Conservation (phyloP, 2,888 invertebrate genomes). For the Andrena praecox region DNA sequence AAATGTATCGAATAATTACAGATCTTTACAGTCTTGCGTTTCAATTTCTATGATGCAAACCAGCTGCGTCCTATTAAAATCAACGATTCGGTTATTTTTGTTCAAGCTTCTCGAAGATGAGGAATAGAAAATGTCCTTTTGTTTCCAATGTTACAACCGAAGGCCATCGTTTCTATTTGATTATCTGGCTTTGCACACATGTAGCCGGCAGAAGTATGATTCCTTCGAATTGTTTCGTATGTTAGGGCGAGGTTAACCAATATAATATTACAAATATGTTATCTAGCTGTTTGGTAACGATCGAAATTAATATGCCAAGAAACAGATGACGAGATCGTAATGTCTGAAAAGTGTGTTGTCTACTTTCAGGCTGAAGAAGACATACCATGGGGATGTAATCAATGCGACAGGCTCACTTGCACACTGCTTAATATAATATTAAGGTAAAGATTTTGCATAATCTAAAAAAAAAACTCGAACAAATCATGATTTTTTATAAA, state of each 20-base stretch:
- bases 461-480: conserved; percentile 74
- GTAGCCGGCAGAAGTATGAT: conserved; percentile 62
- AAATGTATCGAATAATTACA: background rate
- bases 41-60: background rate
- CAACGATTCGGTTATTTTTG: background rate
- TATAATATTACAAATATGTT: conserved; percentile 52
- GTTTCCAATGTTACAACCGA: conserved; percentile 51
- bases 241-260: conserved; percentile 60
- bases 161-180: conserved; percentile 52
- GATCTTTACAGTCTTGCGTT: background rate
- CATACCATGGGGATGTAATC: conserved; percentile 65
- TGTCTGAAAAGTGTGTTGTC: conserved; percentile 74
- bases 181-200: conserved; percentile 54
- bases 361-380: conserved; percentile 81
- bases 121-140: conserved; percentile 10
- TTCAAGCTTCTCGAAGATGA: background rate
- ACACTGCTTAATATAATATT: conserved; percentile 81
- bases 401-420: conserved; percentile 71
- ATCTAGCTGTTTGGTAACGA: conserved; percentile 53
- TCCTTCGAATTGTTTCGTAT: conserved; percentile 44
- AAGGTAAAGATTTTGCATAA: conserved; percentile 84
- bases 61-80: background rate
- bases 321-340: conserved; percentile 20
- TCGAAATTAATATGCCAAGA: conserved; percentile 45
- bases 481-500: conserved; percentile 63